Evolutionary conservation across 2,113 vertebrate species (phyloP), one percentile per base, ranked within the genome.

Genomic region (Oreochromis tanganicae): DNA sequence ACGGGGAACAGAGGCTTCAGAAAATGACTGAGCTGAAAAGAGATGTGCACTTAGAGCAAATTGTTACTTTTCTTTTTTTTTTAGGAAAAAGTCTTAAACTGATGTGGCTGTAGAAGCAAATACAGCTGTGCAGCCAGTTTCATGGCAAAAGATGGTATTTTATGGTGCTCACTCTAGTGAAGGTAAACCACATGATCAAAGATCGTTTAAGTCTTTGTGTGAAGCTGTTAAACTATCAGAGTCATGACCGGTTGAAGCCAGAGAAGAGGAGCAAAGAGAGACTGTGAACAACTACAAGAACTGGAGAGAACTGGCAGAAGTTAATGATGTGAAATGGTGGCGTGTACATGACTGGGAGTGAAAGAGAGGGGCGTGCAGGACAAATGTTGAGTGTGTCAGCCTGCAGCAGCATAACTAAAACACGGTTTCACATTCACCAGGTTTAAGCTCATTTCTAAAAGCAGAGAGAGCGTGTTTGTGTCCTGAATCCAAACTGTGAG

Each of bases 171-270:
- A 24, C 12, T 7, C 63, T 9, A 43, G 12, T 71, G 0, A 21
- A 71, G 66, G n/a, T 71, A 71, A 71, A 71, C 66, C 38, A 43
- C 12, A 24, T 9, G 36, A 71, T 71, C 36, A 9, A 13, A 41
- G 34, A 14, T 68, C 0, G 1, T 68, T 3, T 21, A 68, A 38
- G 34, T 68, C 11, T 38, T 68, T 68, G 34, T 9, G 36, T 68
- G 63, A 41, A 38, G 63, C 34, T 41, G 11, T 68, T 41, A 14
- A 68, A 41, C 7, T 68, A 41, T 68, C 19, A 41, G 57, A 9
- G 63, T 38, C 6, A 21, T 24, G n/a, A 68, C 0, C 0, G 14
- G 41, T 5, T 41, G 63, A 68, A 41, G 63, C 63, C 36, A 68
- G 36, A 68, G 66, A 71, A 41, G 36, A 71, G 4, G n/a, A 43